Percentiles rank a stretch among this genome's conserved stretches.
phyloP scores from a whole-genome alignment of 2,113 vertebrate genomes.

The Psammodynastes pulverulentus region DNA sequence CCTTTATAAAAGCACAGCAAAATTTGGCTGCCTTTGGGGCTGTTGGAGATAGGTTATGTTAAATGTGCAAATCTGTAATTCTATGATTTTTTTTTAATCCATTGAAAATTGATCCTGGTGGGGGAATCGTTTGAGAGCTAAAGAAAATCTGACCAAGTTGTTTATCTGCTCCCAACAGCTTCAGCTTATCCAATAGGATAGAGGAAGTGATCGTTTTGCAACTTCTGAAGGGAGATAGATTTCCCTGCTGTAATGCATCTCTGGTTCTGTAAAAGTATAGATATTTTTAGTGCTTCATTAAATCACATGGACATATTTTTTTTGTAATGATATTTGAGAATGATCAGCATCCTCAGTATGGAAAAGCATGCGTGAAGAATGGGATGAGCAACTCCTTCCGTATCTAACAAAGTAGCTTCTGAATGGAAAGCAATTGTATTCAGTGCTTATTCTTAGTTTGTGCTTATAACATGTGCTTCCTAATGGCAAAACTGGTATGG shows the following conservation, averaged over 20 bases:
- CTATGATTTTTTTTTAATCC: not conserved
- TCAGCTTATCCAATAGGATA: not conserved
- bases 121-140: not conserved
- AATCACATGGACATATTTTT: not conserved
- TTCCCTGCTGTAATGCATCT: not conserved
- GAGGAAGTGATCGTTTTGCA: not conserved
- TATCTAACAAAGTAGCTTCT: not conserved
- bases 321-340: conserved; percentile 4
- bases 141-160: not conserved
- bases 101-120: not conserved
- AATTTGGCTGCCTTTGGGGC: not conserved
- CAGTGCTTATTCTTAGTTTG: not conserved
- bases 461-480: not conserved
- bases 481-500: not conserved
- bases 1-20: not conserved
- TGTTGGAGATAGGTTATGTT: not conserved
- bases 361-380: not conserved
- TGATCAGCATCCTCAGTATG: not conserved
- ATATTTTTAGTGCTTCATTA: not conserved
- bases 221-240: not conserved
- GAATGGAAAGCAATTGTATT: not conserved
- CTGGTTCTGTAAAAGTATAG: not conserved
- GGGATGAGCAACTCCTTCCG: not conserved
- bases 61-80: not conserved
- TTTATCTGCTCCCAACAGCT: not conserved